These are phyloP conservation scores for Seira sanloemensis DNA, from an alignment of 2,888 invertebrate genomes.

Conservation along the genomic window DNA sequence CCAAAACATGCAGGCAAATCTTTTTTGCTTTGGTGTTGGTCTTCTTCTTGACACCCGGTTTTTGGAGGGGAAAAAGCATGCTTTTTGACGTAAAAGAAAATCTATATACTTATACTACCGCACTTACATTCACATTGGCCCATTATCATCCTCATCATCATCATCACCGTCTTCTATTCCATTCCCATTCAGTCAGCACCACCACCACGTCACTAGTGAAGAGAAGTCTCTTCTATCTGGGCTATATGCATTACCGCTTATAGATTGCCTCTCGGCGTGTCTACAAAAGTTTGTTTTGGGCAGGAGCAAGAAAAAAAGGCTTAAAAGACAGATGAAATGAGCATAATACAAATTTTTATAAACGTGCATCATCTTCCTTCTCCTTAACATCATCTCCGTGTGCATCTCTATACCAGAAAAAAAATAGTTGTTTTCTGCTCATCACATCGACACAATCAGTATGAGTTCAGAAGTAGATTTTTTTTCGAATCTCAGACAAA, in stretches of 20 bases:
- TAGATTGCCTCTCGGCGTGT: conserved; percentile 15
- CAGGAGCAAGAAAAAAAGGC: conserved; percentile 38
- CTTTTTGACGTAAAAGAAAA: conserved; percentile 63
- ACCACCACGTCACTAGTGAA: conserved; percentile 47
- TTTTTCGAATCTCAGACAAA: neutral
- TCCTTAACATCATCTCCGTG: conserved; percentile 35
- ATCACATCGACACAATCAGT: neutral
- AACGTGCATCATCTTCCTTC: conserved; percentile 10
- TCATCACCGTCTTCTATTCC: conserved; percentile 56
- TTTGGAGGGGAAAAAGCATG: conserved; percentile 62
- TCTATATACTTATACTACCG: conserved; percentile 30
- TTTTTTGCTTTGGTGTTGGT: conserved; percentile 44
- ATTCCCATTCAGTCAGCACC: conserved; percentile 58
- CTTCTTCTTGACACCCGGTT: conserved; percentile 64
- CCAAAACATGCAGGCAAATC: neutral
- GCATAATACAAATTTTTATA: conserved; percentile 16
- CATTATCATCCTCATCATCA: conserved; percentile 58
- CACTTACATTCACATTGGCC: conserved; percentile 63
- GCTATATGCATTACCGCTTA: conserved; percentile 26
- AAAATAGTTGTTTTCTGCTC: conserved; percentile 11
- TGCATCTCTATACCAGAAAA: conserved; percentile 27
- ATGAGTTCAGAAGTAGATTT: neutral
- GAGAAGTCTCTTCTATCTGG: conserved; percentile 12
- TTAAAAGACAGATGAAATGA: conserved; percentile 33
- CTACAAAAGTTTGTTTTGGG: conserved; percentile 57